Evolutionary conservation across 2,888 invertebrate genomes (phyloP), one percentile per base, ranked within the genome.

Genomic region (Lobophora halterata): DNA sequence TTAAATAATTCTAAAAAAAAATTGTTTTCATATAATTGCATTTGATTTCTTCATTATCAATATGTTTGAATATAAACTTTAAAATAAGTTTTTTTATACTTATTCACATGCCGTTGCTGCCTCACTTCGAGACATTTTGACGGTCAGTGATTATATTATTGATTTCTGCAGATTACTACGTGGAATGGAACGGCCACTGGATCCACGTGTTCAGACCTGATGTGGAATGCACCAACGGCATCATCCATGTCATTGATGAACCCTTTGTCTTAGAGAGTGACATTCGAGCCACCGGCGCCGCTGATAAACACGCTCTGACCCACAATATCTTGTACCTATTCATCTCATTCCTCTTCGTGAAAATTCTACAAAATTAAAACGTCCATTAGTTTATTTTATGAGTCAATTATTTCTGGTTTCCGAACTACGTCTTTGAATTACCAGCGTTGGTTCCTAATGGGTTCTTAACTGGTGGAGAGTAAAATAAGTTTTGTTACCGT

Each of bases 181-280:
- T 97, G 44, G 92, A 93, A 69, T 97, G 96, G 97, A 93, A 94
- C 62, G 93, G 93, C 46, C 91, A 92, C 69, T 91, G 91, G 89
- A 94, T 96, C 60, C 92, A 92, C 61, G 95, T 97, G 28, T 93
- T 93, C 77, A 92, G 97, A 51, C 95, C 97, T 11, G 97, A 98
- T 76, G 95, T 98, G 2, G 95, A 96, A 65, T 97, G 97, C 78
- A 97, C 96, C 76, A 98, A 98, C 72, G 98, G 98, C 31, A 94
- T 97, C 58, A 97, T 98, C 58, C 97, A 98, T 78, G 95, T 97
- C 48, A 96, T 98, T 66, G 97, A 97, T 71, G 90, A 90, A 54
- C 97, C 97, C 3, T 92, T 98, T 67, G 86, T 97, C 43, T 90
- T 91, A 65, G 94, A 95, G 62, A 93, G 92, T 61, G 97, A 97